Base-by-base conservation (phyloP, 2,888 invertebrate genomes). In the Amiota communis region DNA sequence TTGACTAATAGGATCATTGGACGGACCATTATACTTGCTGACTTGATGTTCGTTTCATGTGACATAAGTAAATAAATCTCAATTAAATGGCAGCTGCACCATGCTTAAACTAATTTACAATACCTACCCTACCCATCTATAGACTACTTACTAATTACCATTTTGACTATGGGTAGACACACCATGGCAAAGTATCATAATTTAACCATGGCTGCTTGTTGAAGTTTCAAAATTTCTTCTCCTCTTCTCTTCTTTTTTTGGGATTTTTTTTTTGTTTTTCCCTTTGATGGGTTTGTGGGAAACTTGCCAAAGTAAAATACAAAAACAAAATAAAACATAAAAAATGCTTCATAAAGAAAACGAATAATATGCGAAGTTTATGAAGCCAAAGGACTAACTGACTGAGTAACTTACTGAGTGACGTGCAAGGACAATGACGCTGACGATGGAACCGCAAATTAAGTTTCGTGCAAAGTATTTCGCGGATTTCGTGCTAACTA, bases 401-500 rank as follows among this genome's bases (percentile, higher is more conserved):
- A 17, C 17, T 4, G 59, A 8, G 17, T 59, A 20, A 53, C 53
- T 63, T 23, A 51, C 8, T 56, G 72, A 68, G 23, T 72, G 72
- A 74, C 72, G 51, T 65, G 63, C 73, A 77, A 79, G 78, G 77
- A 79, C 76, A 77, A 36, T 49, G 65, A 51, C 67, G 53, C 9
- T 48, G 65, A 48, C n/a, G 67, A 53, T 53, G 53, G 75, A 76
- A 77, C 82, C 82, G 71, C 83, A 83, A 83, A 85, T 83, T 83
- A 80, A 82, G 85, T 85, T 85, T 79, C 80, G 79, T 83, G 84
- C 72, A 68, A 67, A 56, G 72, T 71, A 68, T 53, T 68, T 68
- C 67, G 67, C 67, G 67, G 68, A 68, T 67, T 64, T 47, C 64
- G 71, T 72, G 72, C 74, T 72, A 71, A 69, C 67, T 77, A 77